A percentile compares a stretch with the other conserved stretches of the same genome.
Conservation (phyloP, 35 echinoderm and acorn worm species). For the Amphiura filiformis region DNA sequence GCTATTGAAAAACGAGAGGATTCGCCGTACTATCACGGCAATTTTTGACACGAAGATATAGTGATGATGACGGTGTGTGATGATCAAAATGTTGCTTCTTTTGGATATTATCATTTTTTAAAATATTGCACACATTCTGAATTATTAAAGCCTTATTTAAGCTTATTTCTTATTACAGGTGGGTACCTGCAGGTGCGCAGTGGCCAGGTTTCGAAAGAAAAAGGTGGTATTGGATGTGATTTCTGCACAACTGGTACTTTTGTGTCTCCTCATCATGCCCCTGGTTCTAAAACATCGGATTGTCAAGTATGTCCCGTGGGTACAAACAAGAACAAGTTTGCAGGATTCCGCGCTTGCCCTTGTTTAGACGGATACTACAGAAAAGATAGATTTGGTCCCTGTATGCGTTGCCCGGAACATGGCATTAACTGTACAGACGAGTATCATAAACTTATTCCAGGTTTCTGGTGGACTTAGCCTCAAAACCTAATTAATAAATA, state of each 20-base stretch:
- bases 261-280: neutral
- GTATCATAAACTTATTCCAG: neutral
- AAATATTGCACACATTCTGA: too few relatives aligned
- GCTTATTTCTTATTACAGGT: conserved; percentile 9
- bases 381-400: conserved; percentile 42
- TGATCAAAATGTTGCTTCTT: too few relatives aligned
- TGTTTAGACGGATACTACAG: conserved; percentile 54
- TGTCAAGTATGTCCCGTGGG: conserved; percentile 48
- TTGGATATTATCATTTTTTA: too few relatives aligned
- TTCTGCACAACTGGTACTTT: conserved; percentile 34
- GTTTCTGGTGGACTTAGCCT: conserved; percentile 25
- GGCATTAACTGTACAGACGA: conserved; percentile 36
- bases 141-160: too few relatives aligned
- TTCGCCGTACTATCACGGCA: too few relatives aligned
- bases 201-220: neutral
- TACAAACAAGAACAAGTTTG: conserved; percentile 20
- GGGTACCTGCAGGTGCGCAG: conserved; percentile 39
- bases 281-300: conserved; percentile 3
- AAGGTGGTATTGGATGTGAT: conserved; percentile 12
- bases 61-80: too few relatives aligned
- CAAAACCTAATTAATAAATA: neutral
- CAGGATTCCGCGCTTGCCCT: conserved; percentile 56
- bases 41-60: too few relatives aligned
- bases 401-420: conserved; percentile 21
- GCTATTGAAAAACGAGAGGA: too few relatives aligned